Percentiles rank a stretch among this genome's conserved stretches.
These are phyloP conservation scores for Cliona cf. orientalis DNA, from an alignment of 37 sponge, comb jelly and placozoan genomes.

Conservation along the genomic window DNA sequence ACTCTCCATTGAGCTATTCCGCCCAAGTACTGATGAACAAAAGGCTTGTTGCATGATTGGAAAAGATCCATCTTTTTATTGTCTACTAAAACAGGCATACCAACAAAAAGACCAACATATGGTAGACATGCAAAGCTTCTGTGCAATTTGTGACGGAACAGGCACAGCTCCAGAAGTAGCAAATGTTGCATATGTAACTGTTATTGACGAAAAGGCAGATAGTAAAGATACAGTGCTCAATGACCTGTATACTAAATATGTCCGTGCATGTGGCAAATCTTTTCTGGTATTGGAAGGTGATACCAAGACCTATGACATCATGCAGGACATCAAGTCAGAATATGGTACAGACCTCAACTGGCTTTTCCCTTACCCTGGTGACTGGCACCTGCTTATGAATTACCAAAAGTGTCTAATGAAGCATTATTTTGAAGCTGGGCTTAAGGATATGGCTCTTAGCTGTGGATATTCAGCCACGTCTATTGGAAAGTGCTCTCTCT, in stretches of 20 bases:
- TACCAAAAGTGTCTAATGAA: constrained; percentile 34
- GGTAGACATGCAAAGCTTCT: no score
- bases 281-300: constrained; percentile 41
- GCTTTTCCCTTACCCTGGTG: constrained; percentile 38
- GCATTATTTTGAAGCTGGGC: constrained; percentile 38
- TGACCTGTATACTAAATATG: background rate
- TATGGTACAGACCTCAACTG: constrained; percentile 42
- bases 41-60: no score
- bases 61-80: no score
- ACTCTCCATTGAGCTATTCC: no score
- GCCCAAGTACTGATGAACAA: no score
- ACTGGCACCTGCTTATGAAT: constrained; percentile 48
- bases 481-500: constrained; percentile 18
- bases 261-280: background rate
- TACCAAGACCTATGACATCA: constrained; percentile 22
- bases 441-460: constrained; percentile 10
- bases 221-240: constrained; percentile 35
- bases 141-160: no score
- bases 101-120: no score
- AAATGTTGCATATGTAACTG: constrained; percentile 24
- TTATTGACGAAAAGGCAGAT: constrained; percentile 43
- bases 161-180: no score
- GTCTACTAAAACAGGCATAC: no score
- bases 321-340: constrained; percentile 20
- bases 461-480: constrained; percentile 25